Base-by-base conservation (phyloP, 2,113 vertebrate species). In the Varanus salvator region DNA sequence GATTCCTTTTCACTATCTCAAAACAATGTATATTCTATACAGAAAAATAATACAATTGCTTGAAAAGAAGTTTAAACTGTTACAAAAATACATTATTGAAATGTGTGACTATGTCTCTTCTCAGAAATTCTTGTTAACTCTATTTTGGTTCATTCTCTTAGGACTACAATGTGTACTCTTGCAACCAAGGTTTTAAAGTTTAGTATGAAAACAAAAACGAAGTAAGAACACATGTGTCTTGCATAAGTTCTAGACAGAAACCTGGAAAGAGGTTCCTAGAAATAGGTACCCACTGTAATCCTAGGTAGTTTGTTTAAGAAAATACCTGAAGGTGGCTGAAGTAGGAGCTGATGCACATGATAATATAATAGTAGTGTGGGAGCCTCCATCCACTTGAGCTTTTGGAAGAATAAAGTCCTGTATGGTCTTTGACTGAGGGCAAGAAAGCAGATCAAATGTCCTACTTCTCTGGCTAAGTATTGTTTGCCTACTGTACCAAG, bases 371-470 rank as follows among this genome's bases (percentile, higher is more conserved):
- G 11, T 50, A 34, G 29, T n/a, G 29, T 15, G 50, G 68, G 84
- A 76, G 31, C 76, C 69, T 89, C 34, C 89, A 64, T 34, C 90
- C 9, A 89, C 87, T 19, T 77, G 66, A n/a, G 91, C 82, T 57
- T 93, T 82, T 68, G 88, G 91, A 80, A 71, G 66, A 89, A 78
- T 76, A 72, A 93, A 93, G 38, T 89, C 74, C 92, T 87, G 15
- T 3, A 12, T 66, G 92, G n/a, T 92, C 74, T 93, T 71, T 92
- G 68, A 48, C 72, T 85, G 84, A 23, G 57, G 66, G 82, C 14
- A 50, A 90, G 86, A 48, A 92, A 21, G 69, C 68, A 68, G 90
- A 48, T 0, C 0, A 90, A 89, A 85, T 75, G 8, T 9, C 25
- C 82, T 0, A 0, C 87, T 90, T 94, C 89, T 90, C 8, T 90